Base-by-base conservation (phyloP, 2,113 vertebrate species). In the Cepphus grylle region DNA sequence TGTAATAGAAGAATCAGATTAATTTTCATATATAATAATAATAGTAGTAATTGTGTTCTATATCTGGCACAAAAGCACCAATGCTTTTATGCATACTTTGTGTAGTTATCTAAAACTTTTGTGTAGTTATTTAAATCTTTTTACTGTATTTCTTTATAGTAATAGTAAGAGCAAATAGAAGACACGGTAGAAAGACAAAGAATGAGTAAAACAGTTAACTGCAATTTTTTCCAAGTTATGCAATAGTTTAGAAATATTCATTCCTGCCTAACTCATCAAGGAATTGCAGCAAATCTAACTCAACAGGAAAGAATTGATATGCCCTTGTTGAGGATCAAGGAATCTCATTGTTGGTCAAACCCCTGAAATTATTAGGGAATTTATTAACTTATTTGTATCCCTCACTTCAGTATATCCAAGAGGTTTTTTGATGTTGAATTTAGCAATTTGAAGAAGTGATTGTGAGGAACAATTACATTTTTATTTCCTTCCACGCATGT, bases 361-460 rank as follows among this genome's bases (percentile, higher is more conserved):
- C 69, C 76, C 58, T 94, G 76, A 83, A 56, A 76, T 56, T 92
- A 79, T 81, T 86, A 59, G 82, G 88, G 67, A 87, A 47, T 69
- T 92, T 96, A 95, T 81, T 97, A 97, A 49, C 34, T 49, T 69
- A 49, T 26, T 49, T 95, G 87, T 91, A 91, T 69, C 81, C 40
- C 61, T 90, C 78, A 88, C 78, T 70, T 70, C n/a, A 36, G 45
- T 70, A 70, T 50, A 55, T 95, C 78, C 90, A 95, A 90, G 93
- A 96, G 95, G 77, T 61, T 93, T 96, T 95, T 95, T 94, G 83
- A 85, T 90, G 21, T 84, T 88, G 52, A 70, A 96, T 96, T 94
- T 65, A 89, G 73, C 85, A 87, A 45, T 93, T 96, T 91, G 82
- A 82, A 97, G 84, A 77, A 92, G 76, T 81, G 66, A 93, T 96